Evolutionary conservation across 2,113 vertebrate genomes (phyloP).

Genomic region (Phasianus colchicus): DNA sequence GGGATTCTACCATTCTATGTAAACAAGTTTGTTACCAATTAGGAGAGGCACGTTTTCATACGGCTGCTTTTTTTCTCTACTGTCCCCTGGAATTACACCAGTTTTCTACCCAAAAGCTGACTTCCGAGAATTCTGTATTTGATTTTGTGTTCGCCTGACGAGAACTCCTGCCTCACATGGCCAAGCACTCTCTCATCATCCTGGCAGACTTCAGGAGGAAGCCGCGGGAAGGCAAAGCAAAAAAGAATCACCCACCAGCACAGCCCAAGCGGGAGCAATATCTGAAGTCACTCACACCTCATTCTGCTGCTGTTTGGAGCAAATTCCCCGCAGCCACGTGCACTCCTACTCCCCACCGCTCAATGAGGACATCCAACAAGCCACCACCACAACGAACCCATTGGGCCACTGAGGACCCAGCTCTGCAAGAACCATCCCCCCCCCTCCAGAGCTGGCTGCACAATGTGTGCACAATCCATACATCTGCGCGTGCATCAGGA

Average conservation of each 20-base stretch:
- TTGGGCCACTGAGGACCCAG: background rate
- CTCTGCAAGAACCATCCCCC: background rate
- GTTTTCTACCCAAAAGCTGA: background rate
- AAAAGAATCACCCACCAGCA: background rate
- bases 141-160: background rate
- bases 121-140: background rate
- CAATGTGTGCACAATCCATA: background rate
- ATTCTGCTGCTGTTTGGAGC: rapidly evolving
- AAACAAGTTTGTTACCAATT: background rate
- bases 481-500: constrained; percentile 66
- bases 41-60: background rate
- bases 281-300: background rate
- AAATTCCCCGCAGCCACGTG: background rate
- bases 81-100: background rate
- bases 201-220: background rate
- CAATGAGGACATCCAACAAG: rapidly evolving
- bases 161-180: background rate
- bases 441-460: no score
- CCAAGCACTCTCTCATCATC: background rate
- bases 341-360: background rate
- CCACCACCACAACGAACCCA: rapidly evolving
- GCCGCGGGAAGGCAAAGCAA: background rate
- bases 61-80: background rate
- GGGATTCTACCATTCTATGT: background rate
- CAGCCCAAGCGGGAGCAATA: background rate